A percentile compares a stretch with the other conserved stretches of the same genome.
Evolutionary conservation across 1,140 invertebrate genomes (phyloP).

Genomic region (Tetraneura akinire): DNA sequence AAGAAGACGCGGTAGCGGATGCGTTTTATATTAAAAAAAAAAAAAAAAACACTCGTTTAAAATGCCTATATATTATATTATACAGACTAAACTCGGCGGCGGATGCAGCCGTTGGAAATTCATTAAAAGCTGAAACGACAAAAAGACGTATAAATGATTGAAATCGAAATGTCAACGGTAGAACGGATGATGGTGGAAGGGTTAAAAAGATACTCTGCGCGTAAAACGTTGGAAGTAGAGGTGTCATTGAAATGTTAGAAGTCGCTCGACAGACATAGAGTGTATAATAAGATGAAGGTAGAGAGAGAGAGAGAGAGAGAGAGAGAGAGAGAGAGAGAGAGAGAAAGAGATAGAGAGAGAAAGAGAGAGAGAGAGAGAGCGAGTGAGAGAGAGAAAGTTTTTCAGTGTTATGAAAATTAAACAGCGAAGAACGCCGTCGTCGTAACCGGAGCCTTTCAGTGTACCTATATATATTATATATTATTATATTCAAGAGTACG

Average conservation of each 20-base stretch:
- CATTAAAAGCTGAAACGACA: constrained; percentile 25
- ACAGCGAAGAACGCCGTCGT: background rate
- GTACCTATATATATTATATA: background rate
- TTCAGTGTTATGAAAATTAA: constrained; percentile 3
- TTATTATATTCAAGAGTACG: background rate
- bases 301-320: no score
- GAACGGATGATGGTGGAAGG: background rate
- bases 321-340: no score
- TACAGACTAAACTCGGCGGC: background rate
- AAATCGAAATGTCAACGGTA: constrained; percentile 24
- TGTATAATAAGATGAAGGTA: no score
- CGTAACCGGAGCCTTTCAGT: background rate
- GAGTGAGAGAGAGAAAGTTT: background rate
- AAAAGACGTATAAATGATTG: constrained; percentile 12
- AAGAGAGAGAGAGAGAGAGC: background rate
- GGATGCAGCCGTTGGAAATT: background rate
- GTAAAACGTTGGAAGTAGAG: background rate
- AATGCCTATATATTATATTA: background rate
- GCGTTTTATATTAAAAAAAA: constrained; percentile 4
- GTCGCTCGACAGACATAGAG: no score
- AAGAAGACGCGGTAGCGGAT: background rate
- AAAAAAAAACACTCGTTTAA: background rate
- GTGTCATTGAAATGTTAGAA: constrained; percentile 1
- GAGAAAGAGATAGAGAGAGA: background rate
- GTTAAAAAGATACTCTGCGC: background rate